Conservation (phyloP, 2,888 invertebrate species). For the Atethmia centrago region DNA sequence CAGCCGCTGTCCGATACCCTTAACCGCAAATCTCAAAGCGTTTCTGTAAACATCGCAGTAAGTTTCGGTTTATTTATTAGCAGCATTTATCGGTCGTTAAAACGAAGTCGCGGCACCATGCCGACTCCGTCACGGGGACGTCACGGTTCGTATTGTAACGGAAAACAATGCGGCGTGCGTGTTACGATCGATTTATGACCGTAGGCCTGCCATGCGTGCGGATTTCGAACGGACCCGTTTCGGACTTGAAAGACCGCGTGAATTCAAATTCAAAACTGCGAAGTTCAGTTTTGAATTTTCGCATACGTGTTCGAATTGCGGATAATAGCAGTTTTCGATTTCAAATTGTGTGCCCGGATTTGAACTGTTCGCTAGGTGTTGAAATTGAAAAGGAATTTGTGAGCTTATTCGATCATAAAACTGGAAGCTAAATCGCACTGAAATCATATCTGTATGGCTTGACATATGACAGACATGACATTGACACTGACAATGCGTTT, state of each 20-base stretch:
- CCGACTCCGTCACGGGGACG: slow-evolving; percentile 77
- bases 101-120: slow-evolving; percentile 71
- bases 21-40: slow-evolving; percentile 63
- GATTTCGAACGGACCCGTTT: slow-evolving; percentile 54
- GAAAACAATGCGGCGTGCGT: slow-evolving; percentile 79
- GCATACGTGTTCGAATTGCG: neutral
- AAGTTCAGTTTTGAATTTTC: slow-evolving; percentile 17
- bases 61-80: slow-evolving; percentile 76
- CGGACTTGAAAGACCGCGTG: slow-evolving; percentile 38
- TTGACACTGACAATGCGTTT: too few species aligned
- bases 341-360: neutral
- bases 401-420: slow-evolving; percentile 1
- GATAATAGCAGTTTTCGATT: neutral
- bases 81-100: slow-evolving; percentile 82
- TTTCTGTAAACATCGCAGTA: slow-evolving; percentile 63
- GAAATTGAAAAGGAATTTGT: neutral
- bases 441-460: neutral
- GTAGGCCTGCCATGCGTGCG: slow-evolving; percentile 61
- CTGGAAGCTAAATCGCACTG: slow-evolving; percentile 2
- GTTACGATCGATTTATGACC: slow-evolving; percentile 76
- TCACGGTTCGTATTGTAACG: slow-evolving; percentile 77
- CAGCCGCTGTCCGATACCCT: slow-evolving; percentile 43
- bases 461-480: too few species aligned
- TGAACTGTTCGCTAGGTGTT: neutral
- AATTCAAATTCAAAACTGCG: slow-evolving; percentile 34